Percentiles rank a stretch among this genome's conserved stretches.
phyloP scores from a whole-genome alignment of 2,888 invertebrate species.

The Torymus tubicola region DNA sequence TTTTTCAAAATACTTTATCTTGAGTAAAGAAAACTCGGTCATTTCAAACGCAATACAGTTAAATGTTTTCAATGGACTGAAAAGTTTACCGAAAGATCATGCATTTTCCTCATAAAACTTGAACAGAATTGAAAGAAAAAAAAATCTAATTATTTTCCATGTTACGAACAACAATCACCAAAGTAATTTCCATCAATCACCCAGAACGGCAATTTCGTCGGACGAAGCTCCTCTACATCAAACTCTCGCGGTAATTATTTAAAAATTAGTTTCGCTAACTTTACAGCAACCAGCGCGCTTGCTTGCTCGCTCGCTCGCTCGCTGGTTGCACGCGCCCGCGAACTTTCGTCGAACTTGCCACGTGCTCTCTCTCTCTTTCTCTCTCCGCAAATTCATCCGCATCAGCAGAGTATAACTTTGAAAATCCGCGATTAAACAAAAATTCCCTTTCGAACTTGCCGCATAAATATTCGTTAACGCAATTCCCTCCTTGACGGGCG shows the following conservation, averaged over 20 bases:
- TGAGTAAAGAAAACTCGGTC: no score
- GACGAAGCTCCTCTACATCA: no score
- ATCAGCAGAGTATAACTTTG: slow-evolving; percentile 41
- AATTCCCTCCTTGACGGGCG: slow-evolving; percentile 32
- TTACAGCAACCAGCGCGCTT: not conserved
- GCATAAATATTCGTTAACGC: slow-evolving; percentile 56
- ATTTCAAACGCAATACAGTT: no score
- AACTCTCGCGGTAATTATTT: slow-evolving; percentile 13
- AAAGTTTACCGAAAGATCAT: no score
- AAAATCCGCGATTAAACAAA: slow-evolving; percentile 57
- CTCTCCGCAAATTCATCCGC: slow-evolving; percentile 45
- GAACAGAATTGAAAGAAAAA: no score
- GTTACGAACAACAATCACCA: no score
- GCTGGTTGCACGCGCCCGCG: not conserved
- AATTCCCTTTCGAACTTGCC: slow-evolving; percentile 49
- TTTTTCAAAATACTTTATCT: not conserved
- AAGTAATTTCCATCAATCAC: not conserved
- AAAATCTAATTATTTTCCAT: no score
- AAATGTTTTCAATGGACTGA: no score
- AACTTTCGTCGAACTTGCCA: not conserved
- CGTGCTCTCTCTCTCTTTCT: not conserved
- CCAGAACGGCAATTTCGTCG: slow-evolving; percentile 6
- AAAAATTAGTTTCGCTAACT: slow-evolving; percentile 25
- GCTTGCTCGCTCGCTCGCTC: slow-evolving; percentile 14
- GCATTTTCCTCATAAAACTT: no score